Evolutionary conservation across 2,888 invertebrate genomes (phyloP).

Genomic region (Tipula lateralis): DNA sequence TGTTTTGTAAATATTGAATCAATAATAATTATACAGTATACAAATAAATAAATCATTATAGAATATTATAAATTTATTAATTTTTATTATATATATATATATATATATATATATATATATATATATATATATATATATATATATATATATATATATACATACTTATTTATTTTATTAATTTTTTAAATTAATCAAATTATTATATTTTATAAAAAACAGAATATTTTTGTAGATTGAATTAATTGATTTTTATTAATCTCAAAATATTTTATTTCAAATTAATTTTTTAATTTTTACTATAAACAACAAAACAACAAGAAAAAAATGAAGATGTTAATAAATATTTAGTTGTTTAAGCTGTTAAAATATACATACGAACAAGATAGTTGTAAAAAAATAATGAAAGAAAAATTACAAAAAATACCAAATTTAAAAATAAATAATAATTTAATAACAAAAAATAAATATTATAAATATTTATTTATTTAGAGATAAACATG

Average conservation of each 20-base stretch:
- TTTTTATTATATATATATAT: not conserved
- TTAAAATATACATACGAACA: not conserved
- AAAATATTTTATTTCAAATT: not conserved
- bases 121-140: not conserved
- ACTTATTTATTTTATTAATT: conserved; percentile 5
- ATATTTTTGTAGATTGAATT: conserved; percentile 19
- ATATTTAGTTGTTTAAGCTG: not conserved
- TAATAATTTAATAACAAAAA: not conserved
- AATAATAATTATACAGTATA: not conserved
- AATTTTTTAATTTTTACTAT: not conserved
- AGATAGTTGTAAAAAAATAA: not conserved
- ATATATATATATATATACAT: not conserved
- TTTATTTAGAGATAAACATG: not conserved
- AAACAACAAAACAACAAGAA: conserved; percentile 11
- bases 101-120: not conserved
- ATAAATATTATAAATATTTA: not conserved
- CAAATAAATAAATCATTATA: not conserved
- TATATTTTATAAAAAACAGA: not conserved
- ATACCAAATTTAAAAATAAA: not conserved
- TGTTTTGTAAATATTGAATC: conserved; percentile 14
- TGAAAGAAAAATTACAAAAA: not conserved
- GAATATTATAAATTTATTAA: not conserved
- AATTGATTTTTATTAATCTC: not conserved
- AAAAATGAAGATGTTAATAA: not conserved
- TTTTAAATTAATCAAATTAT: not conserved